Evolutionary conservation across 2,797 vertebrate species (phyloP).

Genomic region (Tapera naevia): DNA sequence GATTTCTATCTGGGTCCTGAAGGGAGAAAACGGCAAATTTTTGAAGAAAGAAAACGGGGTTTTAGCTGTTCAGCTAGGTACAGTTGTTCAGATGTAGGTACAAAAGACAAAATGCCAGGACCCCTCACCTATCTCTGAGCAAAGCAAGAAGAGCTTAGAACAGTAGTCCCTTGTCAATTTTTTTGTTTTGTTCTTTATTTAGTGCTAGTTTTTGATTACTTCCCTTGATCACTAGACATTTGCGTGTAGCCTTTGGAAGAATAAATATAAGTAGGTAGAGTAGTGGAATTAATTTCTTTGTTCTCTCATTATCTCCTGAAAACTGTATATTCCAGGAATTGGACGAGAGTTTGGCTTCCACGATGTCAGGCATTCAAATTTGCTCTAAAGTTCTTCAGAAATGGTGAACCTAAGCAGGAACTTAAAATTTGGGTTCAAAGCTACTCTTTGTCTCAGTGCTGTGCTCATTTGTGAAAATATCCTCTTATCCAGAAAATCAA

Average conservation of each 20-base stretch:
- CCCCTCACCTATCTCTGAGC: background rate
- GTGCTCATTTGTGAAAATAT: rapidly evolving
- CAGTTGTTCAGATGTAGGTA: background rate
- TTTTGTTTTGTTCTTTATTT: background rate
- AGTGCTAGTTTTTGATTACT: background rate
- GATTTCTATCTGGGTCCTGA: background rate
- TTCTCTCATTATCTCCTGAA: background rate
- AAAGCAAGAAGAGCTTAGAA: background rate
- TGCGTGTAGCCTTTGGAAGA: background rate
- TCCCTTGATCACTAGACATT: background rate
- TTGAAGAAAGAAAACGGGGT: background rate
- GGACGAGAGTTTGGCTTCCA: background rate
- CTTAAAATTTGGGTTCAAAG: background rate
- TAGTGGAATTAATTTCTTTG: background rate
- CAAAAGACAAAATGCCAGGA: background rate
- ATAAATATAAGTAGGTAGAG: background rate
- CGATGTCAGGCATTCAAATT: background rate
- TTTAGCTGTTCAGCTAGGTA: background rate
- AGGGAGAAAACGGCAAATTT: background rate
- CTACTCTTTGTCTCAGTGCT: rapidly evolving
- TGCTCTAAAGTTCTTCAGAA: background rate
- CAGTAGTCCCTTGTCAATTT: background rate
- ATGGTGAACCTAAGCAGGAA: background rate
- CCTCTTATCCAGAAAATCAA: background rate
- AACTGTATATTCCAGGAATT: background rate